phyloP scores from a whole-genome alignment of 1,140 invertebrate species.

The Chionoecetes opilio region DNA sequence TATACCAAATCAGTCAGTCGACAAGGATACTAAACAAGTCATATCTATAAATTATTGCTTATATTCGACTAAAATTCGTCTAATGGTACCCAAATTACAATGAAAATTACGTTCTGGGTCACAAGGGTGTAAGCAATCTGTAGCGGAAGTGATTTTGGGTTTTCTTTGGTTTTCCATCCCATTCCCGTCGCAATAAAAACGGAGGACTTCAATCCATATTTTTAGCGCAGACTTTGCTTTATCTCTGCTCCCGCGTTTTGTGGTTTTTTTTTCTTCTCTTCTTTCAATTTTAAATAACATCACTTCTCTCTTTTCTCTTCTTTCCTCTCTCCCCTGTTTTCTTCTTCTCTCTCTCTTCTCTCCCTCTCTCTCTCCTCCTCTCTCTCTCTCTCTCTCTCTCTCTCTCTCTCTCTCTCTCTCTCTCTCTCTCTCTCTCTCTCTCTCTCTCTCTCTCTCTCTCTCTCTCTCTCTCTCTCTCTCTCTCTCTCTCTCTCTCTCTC shows the following conservation, averaged over 20 bases:
- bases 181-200: not conserved
- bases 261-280: not conserved
- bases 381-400: slow-evolving; percentile 40
- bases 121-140: no score
- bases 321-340: slow-evolving; percentile 5
- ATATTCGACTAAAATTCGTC: no score
- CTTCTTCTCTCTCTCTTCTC: slow-evolving; percentile 43
- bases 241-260: not conserved
- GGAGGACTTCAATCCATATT: not conserved
- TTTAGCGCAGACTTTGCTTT: not conserved
- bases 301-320: not conserved
- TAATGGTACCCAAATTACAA: no score
- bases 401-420: slow-evolving; percentile 63
- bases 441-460: no score
- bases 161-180: not conserved
- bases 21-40: no score
- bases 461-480: no score
- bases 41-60: no score
- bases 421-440: slow-evolving; percentile 41
- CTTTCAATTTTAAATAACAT: not conserved
- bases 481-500: no score
- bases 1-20: no score
- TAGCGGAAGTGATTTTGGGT: not conserved
- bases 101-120: no score
- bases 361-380: slow-evolving; percentile 55